Evolutionary conservation across 1,140 invertebrate genomes (phyloP).

Genomic region (Thrips palmi): DNA sequence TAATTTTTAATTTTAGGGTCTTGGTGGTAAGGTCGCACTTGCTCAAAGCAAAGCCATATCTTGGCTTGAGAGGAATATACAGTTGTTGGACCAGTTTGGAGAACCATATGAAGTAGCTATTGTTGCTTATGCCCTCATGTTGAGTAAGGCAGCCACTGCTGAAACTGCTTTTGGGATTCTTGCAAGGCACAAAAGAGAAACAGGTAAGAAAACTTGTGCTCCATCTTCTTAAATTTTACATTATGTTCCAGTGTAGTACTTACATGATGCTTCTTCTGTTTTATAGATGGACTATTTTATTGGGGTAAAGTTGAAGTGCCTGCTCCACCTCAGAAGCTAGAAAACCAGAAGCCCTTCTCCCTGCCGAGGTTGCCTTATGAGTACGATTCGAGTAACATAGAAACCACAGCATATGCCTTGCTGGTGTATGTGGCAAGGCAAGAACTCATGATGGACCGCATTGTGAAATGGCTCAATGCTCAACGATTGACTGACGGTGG

Average conservation of each 20-base stretch:
- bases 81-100: constrained; percentile 44
- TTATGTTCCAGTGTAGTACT: constrained; percentile 5
- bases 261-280: constrained; percentile 1
- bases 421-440: constrained; percentile 70
- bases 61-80: constrained; percentile 73
- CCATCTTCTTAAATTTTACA: background rate
- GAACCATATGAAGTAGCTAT: constrained; percentile 72
- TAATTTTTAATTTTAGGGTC: constrained; percentile 25
- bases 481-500: constrained; percentile 82
- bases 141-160: constrained; percentile 55
- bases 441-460: constrained; percentile 58
- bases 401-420: constrained; percentile 83
- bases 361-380: constrained; percentile 70
- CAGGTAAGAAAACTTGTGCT: constrained; percentile 39
- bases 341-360: constrained; percentile 79
- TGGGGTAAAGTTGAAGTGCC: constrained; percentile 66
- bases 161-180: constrained; percentile 67
- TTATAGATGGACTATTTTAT: constrained; percentile 54
- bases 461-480: constrained; percentile 84
- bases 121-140: constrained; percentile 68
- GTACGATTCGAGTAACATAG: constrained; percentile 82
- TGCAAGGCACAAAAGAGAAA: constrained; percentile 36
- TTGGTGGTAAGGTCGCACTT: constrained; percentile 49
- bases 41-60: constrained; percentile 47
- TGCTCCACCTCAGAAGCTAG: constrained; percentile 57